Evolutionary conservation across 2,797 vertebrate species (phyloP).

Genomic region (Artibeus jamaicensis): DNA sequence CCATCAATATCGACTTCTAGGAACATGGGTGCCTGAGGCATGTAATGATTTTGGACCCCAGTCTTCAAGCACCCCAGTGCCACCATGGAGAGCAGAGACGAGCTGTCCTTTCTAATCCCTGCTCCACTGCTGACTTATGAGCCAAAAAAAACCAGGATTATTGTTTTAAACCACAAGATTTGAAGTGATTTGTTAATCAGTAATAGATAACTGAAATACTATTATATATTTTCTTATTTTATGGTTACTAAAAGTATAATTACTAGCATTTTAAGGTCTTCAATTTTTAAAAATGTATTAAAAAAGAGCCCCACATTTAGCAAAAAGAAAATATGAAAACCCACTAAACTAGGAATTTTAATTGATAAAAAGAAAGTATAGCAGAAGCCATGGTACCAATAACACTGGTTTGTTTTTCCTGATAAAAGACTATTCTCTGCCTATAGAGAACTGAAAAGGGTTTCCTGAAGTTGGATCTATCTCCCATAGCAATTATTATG

Average conservation of each 20-base stretch:
- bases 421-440: conserved; percentile 40
- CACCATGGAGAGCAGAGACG: not conserved
- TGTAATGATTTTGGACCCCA: not conserved
- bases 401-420: conserved; percentile 55
- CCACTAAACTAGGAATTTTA: not conserved
- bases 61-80: not conserved
- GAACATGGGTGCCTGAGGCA: not conserved
- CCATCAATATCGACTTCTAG: not conserved
- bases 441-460: conserved; percentile 36
- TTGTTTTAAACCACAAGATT: not conserved
- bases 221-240: not conserved
- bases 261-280: not conserved
- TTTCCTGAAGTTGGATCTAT: conserved; percentile 61
- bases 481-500: conserved; percentile 75
- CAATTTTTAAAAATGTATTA: not conserved
- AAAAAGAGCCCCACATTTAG: not conserved
- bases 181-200: not conserved
- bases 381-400: not conserved
- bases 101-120: not conserved
- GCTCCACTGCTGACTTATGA: not conserved
- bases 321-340: conserved; percentile 29
- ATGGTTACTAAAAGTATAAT: not conserved
- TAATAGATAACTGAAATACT: not conserved
- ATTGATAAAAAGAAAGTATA: not conserved
- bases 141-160: not conserved